Conservation (phyloP, 2,113 vertebrate genomes). For the Edolisoma coerulescens region DNA sequence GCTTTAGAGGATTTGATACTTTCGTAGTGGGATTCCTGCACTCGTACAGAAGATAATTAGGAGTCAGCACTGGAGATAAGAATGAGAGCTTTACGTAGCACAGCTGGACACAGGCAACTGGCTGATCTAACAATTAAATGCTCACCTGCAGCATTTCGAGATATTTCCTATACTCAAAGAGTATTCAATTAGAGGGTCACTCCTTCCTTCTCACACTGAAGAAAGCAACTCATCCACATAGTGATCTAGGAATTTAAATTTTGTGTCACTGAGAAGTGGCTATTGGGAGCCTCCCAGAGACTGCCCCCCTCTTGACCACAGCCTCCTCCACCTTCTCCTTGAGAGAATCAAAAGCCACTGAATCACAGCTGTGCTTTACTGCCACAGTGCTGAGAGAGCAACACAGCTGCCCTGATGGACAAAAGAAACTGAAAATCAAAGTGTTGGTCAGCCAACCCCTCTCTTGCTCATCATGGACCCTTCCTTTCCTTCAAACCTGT, state of each 20-base stretch:
- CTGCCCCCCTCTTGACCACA: not conserved
- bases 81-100: not conserved
- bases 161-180: not conserved
- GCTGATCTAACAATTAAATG: not conserved
- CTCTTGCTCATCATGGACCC: not conserved
- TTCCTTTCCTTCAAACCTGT: not conserved
- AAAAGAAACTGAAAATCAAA: not conserved
- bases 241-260: not conserved
- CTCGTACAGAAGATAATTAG: not conserved
- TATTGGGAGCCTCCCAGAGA: not conserved
- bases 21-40: not conserved
- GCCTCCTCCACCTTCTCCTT: not conserved
- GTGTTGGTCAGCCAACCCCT: not conserved
- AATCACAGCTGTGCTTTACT: not conserved
- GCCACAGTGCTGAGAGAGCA: not conserved
- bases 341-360: not conserved
- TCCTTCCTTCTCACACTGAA: not conserved
- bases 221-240: not conserved
- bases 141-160: not conserved
- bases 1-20: not conserved
- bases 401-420: not conserved
- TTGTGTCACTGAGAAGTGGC: not conserved
- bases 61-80: not conserved
- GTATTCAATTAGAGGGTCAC: not conserved
- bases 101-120: not conserved